Evolutionary conservation across 92 coral and sea anemone genomes (phyloP).

Genomic region (Epizoanthus scotinus): DNA sequence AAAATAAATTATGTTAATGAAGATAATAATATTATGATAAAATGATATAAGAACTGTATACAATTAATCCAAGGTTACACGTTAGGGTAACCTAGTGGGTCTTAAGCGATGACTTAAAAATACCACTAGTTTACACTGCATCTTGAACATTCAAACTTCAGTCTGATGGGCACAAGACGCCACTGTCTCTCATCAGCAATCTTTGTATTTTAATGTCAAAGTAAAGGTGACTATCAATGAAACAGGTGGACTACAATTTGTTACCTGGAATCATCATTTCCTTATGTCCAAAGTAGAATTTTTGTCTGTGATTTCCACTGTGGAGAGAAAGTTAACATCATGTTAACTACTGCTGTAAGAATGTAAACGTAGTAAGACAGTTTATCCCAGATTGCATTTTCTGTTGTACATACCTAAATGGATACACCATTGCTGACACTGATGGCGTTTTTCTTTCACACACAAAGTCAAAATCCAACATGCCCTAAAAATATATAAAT

Average conservation of each 20-base stretch:
- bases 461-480: conserved; percentile 97
- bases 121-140: no score
- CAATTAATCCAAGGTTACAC: no score
- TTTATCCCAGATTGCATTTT: no score
- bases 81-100: no score
- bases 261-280: conserved; percentile 99
- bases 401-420: conserved; percentile 71
- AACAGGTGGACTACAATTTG: background rate
- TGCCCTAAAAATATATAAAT: conserved; percentile 64
- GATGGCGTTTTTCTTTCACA: conserved; percentile 93
- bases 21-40: no score
- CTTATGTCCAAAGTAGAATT: conserved; percentile 96
- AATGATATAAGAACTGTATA: no score
- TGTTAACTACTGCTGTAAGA: background rate
- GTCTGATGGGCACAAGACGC: no score
- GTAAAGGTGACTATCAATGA: no score
- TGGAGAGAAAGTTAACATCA: background rate
- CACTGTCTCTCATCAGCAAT: no score
- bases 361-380: background rate
- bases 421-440: conserved; percentile 98
- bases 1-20: no score
- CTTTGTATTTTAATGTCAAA: background rate
- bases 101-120: no score
- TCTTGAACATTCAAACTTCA: no score
- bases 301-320: conserved; percentile 97